These are phyloP conservation scores for Melopsittacus undulatus DNA, from an alignment of 2,797 vertebrate species.

Conservation along the genomic window DNA sequence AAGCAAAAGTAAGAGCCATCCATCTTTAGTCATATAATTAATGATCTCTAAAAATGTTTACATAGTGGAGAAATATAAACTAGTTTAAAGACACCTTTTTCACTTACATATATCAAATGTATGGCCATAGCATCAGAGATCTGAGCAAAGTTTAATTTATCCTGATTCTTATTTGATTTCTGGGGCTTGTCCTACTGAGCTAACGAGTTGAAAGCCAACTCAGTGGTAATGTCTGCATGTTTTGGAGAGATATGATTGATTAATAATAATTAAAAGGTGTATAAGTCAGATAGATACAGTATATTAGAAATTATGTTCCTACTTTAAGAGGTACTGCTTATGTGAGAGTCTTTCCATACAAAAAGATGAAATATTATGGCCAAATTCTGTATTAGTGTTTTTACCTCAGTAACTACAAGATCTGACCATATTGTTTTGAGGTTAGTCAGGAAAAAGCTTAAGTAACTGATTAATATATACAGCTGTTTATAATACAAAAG, in stretches of 20 bases:
- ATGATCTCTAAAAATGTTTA: neutral
- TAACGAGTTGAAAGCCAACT: neutral
- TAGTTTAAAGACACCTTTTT: neutral
- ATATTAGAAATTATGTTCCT: neutral
- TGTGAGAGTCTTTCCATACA: neutral
- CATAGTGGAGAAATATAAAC: neutral
- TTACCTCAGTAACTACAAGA: neutral
- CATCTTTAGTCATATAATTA: neutral
- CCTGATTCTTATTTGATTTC: neutral
- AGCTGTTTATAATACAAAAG: conserved; percentile 1
- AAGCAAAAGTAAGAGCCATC: neutral
- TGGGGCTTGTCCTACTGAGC: neutral
- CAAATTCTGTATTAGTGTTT: neutral
- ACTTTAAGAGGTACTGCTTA: neutral
- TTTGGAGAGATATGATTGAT: neutral
- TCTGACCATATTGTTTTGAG: neutral
- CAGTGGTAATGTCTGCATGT: neutral
- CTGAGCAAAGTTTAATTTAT: neutral
- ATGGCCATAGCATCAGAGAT: neutral
- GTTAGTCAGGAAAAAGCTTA: neutral
- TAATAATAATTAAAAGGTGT: neutral
- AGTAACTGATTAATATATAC: neutral
- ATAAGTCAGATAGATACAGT: neutral
- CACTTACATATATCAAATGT: neutral
- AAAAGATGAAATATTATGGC: neutral